These are phyloP conservation scores for Noctua janthina DNA, from an alignment of 2,888 invertebrate species.

Conservation along the genomic window DNA sequence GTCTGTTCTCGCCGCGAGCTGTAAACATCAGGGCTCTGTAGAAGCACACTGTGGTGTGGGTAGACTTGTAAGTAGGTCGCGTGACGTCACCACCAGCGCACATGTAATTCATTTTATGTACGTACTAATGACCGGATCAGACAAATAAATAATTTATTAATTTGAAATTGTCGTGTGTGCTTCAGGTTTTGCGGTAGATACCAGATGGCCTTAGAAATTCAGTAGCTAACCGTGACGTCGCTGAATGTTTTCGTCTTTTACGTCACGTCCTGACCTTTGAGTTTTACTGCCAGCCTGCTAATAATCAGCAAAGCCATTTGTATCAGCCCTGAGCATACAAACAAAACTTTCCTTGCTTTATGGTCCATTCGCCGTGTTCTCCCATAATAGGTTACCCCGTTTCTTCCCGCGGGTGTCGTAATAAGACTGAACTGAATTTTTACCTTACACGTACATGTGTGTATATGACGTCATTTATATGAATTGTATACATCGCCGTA, in stretches of 20 bases:
- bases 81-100: no score
- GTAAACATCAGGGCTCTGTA: no score
- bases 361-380: slow-evolving; percentile 53
- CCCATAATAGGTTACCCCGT: slow-evolving; percentile 50
- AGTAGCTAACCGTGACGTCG: not conserved
- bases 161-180: not conserved
- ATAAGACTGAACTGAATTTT: slow-evolving; percentile 58
- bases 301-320: slow-evolving; percentile 12
- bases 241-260: not conserved
- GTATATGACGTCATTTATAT: slow-evolving; percentile 23
- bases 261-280: not conserved
- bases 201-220: not conserved
- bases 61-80: no score
- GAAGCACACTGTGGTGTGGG: no score
- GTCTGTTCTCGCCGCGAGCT: no score
- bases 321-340: slow-evolving; percentile 34
- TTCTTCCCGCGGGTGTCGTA: slow-evolving; percentile 60
- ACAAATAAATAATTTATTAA: not conserved
- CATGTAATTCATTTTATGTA: no score
- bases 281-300: not conserved
- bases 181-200: not conserved
- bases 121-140: no score
- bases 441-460: slow-evolving; percentile 24
- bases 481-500: slow-evolving; percentile 16
- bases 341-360: slow-evolving; percentile 56